Conservation (phyloP, 2,888 invertebrate species). For the Anagyrus pseudococci region DNA sequence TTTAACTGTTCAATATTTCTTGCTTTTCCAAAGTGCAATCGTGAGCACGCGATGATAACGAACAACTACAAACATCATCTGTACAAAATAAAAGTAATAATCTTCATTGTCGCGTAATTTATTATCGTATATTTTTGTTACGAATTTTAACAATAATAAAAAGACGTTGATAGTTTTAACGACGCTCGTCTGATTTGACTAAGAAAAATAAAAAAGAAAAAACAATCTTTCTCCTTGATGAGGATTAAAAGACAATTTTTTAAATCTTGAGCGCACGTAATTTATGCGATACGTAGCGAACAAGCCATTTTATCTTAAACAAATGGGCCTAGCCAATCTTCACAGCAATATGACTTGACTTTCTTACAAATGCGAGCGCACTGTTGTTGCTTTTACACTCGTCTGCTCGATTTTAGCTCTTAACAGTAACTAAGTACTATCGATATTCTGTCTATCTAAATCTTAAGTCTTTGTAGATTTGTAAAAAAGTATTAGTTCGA, state of each 20-base stretch:
- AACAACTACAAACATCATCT: too few species aligned
- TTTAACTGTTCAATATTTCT: conserved; percentile 17
- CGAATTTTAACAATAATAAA: conserved; percentile 14
- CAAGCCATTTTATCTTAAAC: conserved; percentile 19
- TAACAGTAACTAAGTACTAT: conserved; percentile 22
- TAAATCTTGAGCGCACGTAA: conserved; percentile 32
- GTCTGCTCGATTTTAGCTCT: conserved; percentile 24
- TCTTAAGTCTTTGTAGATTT: conserved; percentile 17
- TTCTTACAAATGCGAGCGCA: too few species aligned
- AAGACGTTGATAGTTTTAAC: conserved; percentile 35
- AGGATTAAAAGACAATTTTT: conserved; percentile 27
- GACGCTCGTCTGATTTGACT: conserved; percentile 31
- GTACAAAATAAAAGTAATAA: conserved; percentile 27
- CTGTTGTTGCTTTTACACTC: conserved; percentile 33
- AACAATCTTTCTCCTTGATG: neutral
- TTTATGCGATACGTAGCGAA: too few species aligned
- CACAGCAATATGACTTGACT: conserved; percentile 32
- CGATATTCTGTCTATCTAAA: conserved; percentile 17
- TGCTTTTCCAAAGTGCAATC: conserved; percentile 26
- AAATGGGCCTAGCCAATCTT: conserved; percentile 21
- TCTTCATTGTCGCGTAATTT: conserved; percentile 25
- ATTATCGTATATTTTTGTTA: conserved; percentile 31
- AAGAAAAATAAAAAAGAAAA: conserved; percentile 16
- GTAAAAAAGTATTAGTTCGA: conserved; percentile 25
- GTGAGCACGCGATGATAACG: too few species aligned